Conservation (phyloP, 2,113 vertebrate genomes). For the Lophura nycthemera region DNA sequence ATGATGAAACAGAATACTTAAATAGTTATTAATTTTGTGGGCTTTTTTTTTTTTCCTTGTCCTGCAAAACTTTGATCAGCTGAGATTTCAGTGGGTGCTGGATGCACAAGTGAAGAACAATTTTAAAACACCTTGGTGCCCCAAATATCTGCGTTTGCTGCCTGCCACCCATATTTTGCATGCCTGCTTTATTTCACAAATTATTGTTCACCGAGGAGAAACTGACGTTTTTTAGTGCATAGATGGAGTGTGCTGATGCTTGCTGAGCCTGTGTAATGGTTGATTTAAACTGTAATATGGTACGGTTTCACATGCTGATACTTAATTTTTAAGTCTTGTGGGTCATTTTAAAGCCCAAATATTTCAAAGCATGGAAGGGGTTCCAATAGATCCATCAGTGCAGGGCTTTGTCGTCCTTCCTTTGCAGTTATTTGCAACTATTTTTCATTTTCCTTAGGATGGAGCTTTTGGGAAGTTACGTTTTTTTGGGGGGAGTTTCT, state of each 20-base stretch:
- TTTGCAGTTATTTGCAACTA: neutral
- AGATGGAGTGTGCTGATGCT: slow-evolving; percentile 44
- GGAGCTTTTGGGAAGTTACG: neutral
- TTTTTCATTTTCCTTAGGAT: neutral
- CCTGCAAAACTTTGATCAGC: slow-evolving; percentile 82
- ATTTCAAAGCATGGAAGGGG: neutral
- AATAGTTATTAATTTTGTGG: slow-evolving; percentile 87
- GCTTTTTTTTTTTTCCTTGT: slow-evolving; percentile 70
- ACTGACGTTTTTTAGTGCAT: slow-evolving; percentile 38
- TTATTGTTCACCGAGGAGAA: slow-evolving; percentile 57
- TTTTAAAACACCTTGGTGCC: slow-evolving; percentile 72
- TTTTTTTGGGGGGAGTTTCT: neutral
- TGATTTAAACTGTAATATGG: slow-evolving; percentile 66
- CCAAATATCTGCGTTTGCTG: slow-evolving; percentile 46
- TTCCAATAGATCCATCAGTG: neutral
- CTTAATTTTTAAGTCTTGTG: slow-evolving; percentile 64
- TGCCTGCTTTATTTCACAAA: slow-evolving; percentile 63
- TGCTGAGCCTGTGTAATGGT: slow-evolving; percentile 69
- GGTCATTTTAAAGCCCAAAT: slow-evolving; percentile 63
- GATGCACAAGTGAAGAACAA: slow-evolving; percentile 63
- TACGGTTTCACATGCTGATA: slow-evolving; percentile 44
- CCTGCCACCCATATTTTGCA: slow-evolving; percentile 61
- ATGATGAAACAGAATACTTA: slow-evolving; percentile 90
- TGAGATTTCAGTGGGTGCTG: slow-evolving; percentile 70
- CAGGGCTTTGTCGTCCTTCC: neutral